Evolutionary conservation across 2,113 vertebrate genomes (phyloP), one percentile per base, ranked within the genome.

Genomic region (Gorsachius goisagi): DNA sequence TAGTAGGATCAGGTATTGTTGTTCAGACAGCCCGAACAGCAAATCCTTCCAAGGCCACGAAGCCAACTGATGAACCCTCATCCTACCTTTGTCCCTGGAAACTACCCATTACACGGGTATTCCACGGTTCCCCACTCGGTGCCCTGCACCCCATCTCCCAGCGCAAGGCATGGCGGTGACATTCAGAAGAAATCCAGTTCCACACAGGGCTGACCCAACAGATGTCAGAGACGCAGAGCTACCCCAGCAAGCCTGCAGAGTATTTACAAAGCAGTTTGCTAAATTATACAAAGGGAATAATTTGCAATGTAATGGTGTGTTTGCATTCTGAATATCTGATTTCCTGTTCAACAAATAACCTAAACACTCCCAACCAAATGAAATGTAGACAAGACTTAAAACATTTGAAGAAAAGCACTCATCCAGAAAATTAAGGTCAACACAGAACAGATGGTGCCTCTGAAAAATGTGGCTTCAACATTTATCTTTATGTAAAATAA

Each of bases 341-440:
- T 97, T 96, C 91, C 96, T 95, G 67, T 93, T 97, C 95, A 86
- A 93, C 83, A 97, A 97, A 92, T 80, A 98, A 96, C 95, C 90
- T 97, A 97, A 97, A 97, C 66, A 88, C 82, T 97, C 95, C 92
- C 92, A 90, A 79, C 67, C 94, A 97, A 97, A 96, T 96, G 92
- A 98, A 97, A 98, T 96, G 95, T 95, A 97, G 95, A 96, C 93
- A 85, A 94, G 93, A 90, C 93, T 97, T 97, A 95, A 96, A 98
- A 96, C 93, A 72, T 97, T 94, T 98, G 95, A 96, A 97, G 96
- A 96, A 96, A 97, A 97, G 89, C 86, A 97, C 88, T 97, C 97
- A 97, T 96, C 92, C 93, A 97, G 95, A 97, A 98, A 98, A 98
- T 97, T 97, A 97, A 97, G 94, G 97, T 97, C 97, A 98, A 95